Base-by-base conservation (phyloP, 2,888 invertebrate species). In the Lacanobia wlatinum region DNA sequence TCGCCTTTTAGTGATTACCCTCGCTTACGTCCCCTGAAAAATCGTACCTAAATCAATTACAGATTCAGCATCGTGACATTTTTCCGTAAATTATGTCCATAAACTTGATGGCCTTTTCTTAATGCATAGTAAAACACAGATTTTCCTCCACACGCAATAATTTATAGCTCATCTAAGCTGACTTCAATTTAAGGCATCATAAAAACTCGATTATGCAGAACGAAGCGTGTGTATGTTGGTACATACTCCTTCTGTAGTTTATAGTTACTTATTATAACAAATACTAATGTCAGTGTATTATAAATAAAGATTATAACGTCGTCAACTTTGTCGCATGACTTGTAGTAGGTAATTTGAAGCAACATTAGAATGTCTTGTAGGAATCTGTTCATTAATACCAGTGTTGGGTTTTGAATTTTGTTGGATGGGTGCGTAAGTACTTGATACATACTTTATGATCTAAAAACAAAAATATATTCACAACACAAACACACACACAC, bases 301-400 rank as follows among this genome's bases (percentile, higher is more conserved):
- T 48, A 53, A 60, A 40, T 10, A 56, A 18, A 53, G 18, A 43
- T 9, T 67, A 46, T 63, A 63, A 16, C 43, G 7, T 60, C 2
- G 12, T 58, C 21, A 14, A 60, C 18, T 59, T 12, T 38, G n/a
- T 66, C 53, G 71, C 70, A 77, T 70, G 77, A 70, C 61, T 62
- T 34, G 28, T 67, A 12, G 16, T n/a, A n/a, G n/a, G n/a, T 58
- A 70, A 70, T 70, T 56, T 14, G 43, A 46, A 56, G 18, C 34
- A 70, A 52, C 56, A 46, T 61, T 65, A 40, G 23, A 76, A 65
- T 76, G 50, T 40, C 12, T 62, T 50, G 28, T 46, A 21, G 46
- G 52, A 34, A 40, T 34, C 34, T 56, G 38, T 52, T 38, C 43
- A 55, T 53, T 68, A 23, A 46, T 60, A 65, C 12, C 9, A 52